Evolutionary conservation across 2,797 vertebrate genomes (phyloP), one percentile per base, ranked within the genome.

Genomic region (Echiichthys vipera): DNA sequence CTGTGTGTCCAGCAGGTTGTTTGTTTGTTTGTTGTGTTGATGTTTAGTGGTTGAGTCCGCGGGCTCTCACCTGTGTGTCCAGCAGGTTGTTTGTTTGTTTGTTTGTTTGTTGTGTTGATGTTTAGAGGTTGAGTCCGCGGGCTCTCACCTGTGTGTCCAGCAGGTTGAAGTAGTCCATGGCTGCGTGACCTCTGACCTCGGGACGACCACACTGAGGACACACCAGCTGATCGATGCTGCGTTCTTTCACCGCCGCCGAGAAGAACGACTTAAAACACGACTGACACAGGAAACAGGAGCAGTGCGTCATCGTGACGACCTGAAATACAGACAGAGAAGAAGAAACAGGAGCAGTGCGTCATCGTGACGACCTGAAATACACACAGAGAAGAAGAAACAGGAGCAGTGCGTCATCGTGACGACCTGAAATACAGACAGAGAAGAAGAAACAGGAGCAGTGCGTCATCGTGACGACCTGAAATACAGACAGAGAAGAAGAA

Each of bases 221-320:
- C 7, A 93, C 91, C 18, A 92, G 89, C 51, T 91, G 82, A 4
- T 89, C 82, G 2, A 95, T 81, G 59, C 84, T 94, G 51, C 93
- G 94, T 81, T 95, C 95, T 74, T 92, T 94, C 57, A 95, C 95
- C 58, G 93, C 92, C 0, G 89, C 67, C 0, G 92, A 90, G 85
- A 95, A 95, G 64, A 93, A 95, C 1, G 78, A 46, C 62, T 87
- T 93, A 61, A 95, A 95, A 72, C 95, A 95, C 5, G 43, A 66
- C 81, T 94, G 88, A 76, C 95, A 95, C 80, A 95, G 84, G 7
- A 91, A 90, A 43, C 95, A 95, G 39, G 82, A 88, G 80, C 95
- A 95, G 86, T 95, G 94, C 1, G 94, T 95, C 95, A 95, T 95
- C 49, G 87, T 92, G 80, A 95, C 82, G 77, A 95, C 92, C 95